Evolutionary conservation across 2,888 invertebrate genomes (phyloP), one percentile per base, ranked within the genome.

Genomic region (Anagyrus pseudococci): DNA sequence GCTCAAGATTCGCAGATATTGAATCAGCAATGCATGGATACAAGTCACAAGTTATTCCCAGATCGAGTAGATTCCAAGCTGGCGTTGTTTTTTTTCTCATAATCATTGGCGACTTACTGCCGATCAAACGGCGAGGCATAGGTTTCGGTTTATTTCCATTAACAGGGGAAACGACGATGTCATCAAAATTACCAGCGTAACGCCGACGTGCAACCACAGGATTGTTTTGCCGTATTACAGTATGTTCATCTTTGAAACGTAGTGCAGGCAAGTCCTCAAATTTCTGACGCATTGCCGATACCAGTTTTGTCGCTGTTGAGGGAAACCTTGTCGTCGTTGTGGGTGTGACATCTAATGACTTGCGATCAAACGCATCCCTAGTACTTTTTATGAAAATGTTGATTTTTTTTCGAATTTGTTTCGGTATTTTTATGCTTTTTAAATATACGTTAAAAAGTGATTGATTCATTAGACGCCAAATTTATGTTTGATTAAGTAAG

Each of bases 251-350:
- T 56, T 64, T 67, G 22, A 67, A 55, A 20, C 66, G 57, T 41
- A 67, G 46, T 4, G 63, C 55, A 10, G 67, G 59, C 29, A 68
- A 62, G 57, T 67, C 61, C 53, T 67, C 66, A 13, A 68, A 63
- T 46, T 64, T 56, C 70, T 66, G 65, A 61, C 67, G 61, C 59
- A 78, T 77, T 4, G 78, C 71, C 4, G 70, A 70, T 19, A 68
- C 70, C 48, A 80, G 59, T 19, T 69, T 71, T 1, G 76, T 74
- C 58, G 78, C 71, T n/a, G 62, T 25, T 7, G 17, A 3, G 19
- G 53, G 64, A 52, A 67, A 67, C 48, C 66, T 63, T 19, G 53
- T 50, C 29, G 57, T 4, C 33, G 59, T 53, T 29, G 17, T 49
- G 8, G 61, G 49, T 17, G 44, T 25, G 41, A 61, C 25, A 49